Conservation (phyloP, 2,797 vertebrate species). For the Myotis myotis region DNA sequence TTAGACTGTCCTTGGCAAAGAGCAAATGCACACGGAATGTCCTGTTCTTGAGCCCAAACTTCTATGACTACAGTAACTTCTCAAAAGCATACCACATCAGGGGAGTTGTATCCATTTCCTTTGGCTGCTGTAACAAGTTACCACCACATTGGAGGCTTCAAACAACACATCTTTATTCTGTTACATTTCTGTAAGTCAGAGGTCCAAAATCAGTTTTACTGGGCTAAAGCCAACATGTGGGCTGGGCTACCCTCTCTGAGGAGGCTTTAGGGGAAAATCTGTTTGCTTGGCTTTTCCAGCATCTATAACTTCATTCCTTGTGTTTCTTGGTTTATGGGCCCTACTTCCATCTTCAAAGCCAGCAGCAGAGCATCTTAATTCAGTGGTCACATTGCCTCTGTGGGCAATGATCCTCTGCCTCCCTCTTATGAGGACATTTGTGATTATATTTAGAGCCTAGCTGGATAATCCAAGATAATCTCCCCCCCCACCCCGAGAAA, state of each 20-base stretch:
- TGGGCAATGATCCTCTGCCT: not conserved
- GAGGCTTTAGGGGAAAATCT: too few relatives aligned
- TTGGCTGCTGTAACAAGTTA: too few relatives aligned
- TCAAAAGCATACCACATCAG: not conserved
- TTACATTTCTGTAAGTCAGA: too few relatives aligned
- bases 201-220: too few relatives aligned
- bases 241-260: too few relatives aligned
- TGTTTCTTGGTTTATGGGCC: not conserved
- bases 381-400: not conserved
- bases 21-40: constrained; percentile 3
- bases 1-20: not conserved
- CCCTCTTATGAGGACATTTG: not conserved
- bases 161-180: too few relatives aligned
- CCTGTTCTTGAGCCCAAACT: constrained; percentile 12
- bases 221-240: too few relatives aligned
- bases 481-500: too few relatives aligned
- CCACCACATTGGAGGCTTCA: too few relatives aligned
- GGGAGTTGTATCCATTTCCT: not conserved
- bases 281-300: not conserved
- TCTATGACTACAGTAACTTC: not conserved
- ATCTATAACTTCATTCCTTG: not conserved
- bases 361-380: not conserved
- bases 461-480: too few relatives aligned
- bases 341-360: not conserved
- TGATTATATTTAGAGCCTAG: too few relatives aligned